Conservation (phyloP, 2,113 vertebrate genomes). For the Tachysurus fulvidraco region DNA sequence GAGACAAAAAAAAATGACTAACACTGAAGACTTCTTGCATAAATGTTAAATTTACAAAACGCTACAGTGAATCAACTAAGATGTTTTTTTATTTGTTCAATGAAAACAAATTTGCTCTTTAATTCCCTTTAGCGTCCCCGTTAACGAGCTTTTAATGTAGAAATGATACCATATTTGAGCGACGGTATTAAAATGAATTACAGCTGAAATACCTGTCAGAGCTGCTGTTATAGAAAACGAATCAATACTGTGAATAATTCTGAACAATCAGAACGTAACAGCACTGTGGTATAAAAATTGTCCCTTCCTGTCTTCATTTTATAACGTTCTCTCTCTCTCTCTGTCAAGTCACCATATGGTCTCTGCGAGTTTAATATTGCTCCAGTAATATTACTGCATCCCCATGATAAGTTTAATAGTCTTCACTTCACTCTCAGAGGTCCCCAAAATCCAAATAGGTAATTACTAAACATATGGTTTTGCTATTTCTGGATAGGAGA, state of each 20-base stretch:
- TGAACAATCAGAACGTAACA: background rate
- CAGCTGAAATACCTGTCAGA: background rate
- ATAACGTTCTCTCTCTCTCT: conserved; percentile 2
- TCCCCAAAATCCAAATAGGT: conserved; percentile 17
- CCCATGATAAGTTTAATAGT: conserved; percentile 22
- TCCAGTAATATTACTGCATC: conserved; percentile 22
- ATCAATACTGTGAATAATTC: background rate
- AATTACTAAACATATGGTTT: conserved; percentile 27
- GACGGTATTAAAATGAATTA: background rate
- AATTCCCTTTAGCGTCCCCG: no score
- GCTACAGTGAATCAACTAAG: background rate
- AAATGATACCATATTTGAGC: no score
- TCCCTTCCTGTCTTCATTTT: background rate
- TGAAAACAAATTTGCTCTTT: no score
- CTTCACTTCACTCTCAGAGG: background rate
- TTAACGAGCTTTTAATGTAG: no score
- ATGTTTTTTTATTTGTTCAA: no score
- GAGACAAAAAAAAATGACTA: background rate
- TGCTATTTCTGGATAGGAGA: background rate
- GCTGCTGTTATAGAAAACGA: background rate
- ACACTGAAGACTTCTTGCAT: background rate
- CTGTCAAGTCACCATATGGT: background rate
- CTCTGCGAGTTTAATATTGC: background rate
- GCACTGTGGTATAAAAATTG: background rate
- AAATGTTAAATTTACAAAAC: background rate